Percentiles rank a stretch among this genome's conserved stretches.
These are phyloP conservation scores for Rhopalosiphum nymphaeae DNA, from an alignment of 2,888 invertebrate species.

Conservation along the genomic window DNA sequence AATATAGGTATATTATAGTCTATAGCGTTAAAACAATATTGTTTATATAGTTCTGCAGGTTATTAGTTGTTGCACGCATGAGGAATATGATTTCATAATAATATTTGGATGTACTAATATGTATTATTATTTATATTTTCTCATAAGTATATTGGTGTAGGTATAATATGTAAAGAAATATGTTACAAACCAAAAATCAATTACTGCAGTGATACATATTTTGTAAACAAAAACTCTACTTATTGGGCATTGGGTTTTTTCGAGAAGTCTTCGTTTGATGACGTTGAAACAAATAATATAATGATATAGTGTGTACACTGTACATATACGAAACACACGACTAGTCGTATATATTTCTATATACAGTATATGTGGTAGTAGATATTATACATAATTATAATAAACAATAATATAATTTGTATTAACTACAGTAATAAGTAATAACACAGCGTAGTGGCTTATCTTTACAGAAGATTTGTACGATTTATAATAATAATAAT, in stretches of 20 bases:
- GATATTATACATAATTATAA: too few relatives aligned
- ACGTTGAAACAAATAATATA: neutral
- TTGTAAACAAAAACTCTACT: neutral
- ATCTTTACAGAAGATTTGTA: slow-evolving; percentile 2
- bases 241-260: neutral
- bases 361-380: neutral
- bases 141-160: neutral
- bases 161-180: neutral
- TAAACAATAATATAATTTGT: neutral
- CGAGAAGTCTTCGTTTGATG: neutral
- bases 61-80: neutral
- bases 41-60: neutral
- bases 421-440: neutral
- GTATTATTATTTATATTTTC: neutral
- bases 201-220: neutral
- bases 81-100: neutral
- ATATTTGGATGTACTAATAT: neutral
- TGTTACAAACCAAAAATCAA: neutral
- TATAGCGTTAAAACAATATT: neutral
- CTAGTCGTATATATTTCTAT: neutral
- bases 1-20: neutral
- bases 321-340: neutral
- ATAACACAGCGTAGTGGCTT: neutral
- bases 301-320: neutral
- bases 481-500: neutral